phyloP scores from a whole-genome alignment of 2,888 invertebrate genomes.

The Itoplectis maculator region DNA sequence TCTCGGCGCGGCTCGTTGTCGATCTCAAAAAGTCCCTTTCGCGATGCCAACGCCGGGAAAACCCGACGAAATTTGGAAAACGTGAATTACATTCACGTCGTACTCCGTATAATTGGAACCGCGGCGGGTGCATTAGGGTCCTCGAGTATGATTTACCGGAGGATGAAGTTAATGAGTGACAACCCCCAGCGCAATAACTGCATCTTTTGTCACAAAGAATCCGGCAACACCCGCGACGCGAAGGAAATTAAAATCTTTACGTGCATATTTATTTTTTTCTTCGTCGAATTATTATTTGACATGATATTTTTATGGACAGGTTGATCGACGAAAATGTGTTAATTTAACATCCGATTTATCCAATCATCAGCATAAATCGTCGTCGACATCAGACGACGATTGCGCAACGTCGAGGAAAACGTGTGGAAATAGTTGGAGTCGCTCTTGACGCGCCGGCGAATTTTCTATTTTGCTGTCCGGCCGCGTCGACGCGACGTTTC shows the following conservation, averaged over 20 bases:
- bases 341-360: no score
- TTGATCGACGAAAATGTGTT: not conserved
- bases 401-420: not conserved
- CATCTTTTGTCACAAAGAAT: not conserved
- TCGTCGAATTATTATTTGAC: not conserved
- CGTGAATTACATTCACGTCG: not conserved
- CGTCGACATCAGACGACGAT: not conserved
- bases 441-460: constrained; percentile 32
- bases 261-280: not conserved
- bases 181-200: not conserved
- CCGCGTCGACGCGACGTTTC: constrained; percentile 43
- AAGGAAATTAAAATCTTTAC: not conserved
- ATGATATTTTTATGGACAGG: not conserved
- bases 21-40: constrained; percentile 18
- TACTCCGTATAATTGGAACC: no score
- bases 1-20: not conserved
- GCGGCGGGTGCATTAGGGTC: not conserved
- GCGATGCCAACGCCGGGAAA: not conserved
- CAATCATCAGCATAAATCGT: no score
- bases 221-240: not conserved
- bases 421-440: not conserved
- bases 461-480: constrained; percentile 49
- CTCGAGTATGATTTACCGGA: not conserved
- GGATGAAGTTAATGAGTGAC: not conserved
- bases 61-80: not conserved